A percentile compares a stretch with the other conserved stretches of the same genome.
These are phyloP conservation scores for Clarias batrachus DNA, from an alignment of 2,113 vertebrate genomes.

Conservation along the genomic window DNA sequence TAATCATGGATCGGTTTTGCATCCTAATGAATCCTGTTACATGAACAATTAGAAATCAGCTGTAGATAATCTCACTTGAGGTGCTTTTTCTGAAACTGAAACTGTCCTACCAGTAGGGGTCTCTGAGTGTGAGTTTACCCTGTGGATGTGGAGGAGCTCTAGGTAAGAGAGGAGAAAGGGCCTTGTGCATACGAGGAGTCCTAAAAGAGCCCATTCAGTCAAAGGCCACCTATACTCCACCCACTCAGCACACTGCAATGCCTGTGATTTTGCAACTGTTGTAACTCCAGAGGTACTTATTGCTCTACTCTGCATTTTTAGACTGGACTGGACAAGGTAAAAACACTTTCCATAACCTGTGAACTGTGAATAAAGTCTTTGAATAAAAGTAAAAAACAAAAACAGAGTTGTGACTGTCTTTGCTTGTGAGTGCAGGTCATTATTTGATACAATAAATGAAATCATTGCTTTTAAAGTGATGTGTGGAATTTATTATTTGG, in stretches of 20 bases:
- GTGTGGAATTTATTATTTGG: constrained; percentile 61
- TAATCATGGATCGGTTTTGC: neutral
- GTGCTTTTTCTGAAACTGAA: neutral
- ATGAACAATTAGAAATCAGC: neutral
- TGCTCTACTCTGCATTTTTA: constrained; percentile 42
- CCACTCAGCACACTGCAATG: constrained; percentile 62
- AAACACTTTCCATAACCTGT: constrained; percentile 56
- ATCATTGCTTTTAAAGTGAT: constrained; percentile 31
- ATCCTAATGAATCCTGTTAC: neutral
- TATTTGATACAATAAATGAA: constrained; percentile 11
- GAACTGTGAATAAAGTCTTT: constrained; percentile 31
- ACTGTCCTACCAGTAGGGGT: constrained; percentile 46
- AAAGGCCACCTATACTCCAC: constrained; percentile 45
- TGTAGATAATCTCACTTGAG: neutral
- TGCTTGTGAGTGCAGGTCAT: neutral
- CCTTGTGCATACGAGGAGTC: constrained; percentile 29
- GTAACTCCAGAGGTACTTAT: constrained; percentile 52
- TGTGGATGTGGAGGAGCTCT: constrained; percentile 39
- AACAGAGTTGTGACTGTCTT: neutral
- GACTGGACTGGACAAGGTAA: constrained; percentile 32
- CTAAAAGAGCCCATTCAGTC: constrained; percentile 61
- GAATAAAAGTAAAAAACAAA: neutral
- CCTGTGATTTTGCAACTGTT: constrained; percentile 57
- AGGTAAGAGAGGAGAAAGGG: constrained; percentile 53
- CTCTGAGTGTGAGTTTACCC: neutral